Evolutionary conservation across 2,113 vertebrate genomes (phyloP).

Genomic region (Nycticorax nycticorax): DNA sequence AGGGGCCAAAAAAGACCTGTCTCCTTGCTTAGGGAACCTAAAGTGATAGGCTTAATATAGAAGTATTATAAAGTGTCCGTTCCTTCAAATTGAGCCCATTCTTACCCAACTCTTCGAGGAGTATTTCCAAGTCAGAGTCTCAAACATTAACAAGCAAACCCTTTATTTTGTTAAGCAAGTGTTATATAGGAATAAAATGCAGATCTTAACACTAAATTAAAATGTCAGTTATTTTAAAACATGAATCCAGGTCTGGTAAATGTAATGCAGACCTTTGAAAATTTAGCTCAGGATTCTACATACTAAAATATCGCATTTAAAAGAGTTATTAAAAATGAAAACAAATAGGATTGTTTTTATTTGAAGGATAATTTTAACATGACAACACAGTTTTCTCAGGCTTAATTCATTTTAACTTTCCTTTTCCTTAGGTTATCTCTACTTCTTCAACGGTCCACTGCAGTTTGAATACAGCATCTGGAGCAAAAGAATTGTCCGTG

Average conservation of each 20-base stretch:
- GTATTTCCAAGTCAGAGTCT: neutral
- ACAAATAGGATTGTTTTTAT: neutral
- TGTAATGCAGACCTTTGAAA: neutral
- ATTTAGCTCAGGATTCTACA: neutral
- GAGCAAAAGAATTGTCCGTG: slow-evolving; percentile 80
- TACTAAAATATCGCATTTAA: neutral
- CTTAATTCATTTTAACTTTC: neutral
- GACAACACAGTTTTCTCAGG: neutral
- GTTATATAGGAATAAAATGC: neutral
- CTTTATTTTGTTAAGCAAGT: neutral
- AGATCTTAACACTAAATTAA: neutral
- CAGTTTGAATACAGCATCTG: slow-evolving; percentile 91
- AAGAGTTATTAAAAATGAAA: neutral
- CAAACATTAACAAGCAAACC: neutral
- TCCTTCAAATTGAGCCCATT: neutral
- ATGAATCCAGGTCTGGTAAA: neutral
- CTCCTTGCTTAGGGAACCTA: neutral
- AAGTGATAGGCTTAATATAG: neutral
- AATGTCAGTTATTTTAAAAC: neutral
- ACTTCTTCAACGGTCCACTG: slow-evolving; percentile 85
- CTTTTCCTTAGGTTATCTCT: slow-evolving; percentile 82
- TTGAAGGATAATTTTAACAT: neutral
- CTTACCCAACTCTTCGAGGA: neutral
- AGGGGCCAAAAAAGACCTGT: neutral
- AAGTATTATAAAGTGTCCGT: neutral